Percentiles rank a stretch among this genome's conserved stretches.
These are phyloP conservation scores for Anodontia alba DNA, from an alignment of 2,888 invertebrate genomes.

Conservation along the genomic window DNA sequence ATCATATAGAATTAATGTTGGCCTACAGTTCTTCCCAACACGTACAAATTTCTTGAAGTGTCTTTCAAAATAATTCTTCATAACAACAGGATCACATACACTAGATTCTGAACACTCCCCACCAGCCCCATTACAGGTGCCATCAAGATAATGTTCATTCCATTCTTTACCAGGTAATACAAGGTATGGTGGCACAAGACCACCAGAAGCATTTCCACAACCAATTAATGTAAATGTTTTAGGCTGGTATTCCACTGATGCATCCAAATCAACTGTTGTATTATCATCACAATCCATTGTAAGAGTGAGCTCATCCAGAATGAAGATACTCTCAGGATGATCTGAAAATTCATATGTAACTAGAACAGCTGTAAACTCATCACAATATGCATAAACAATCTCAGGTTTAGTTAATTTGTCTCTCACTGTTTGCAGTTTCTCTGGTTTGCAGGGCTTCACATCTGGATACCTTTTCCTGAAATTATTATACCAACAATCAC, in stretches of 20 bases:
- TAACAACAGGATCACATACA: not conserved
- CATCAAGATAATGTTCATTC: not conserved
- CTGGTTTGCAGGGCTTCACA: too few relatives aligned
- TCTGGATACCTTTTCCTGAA: not conserved
- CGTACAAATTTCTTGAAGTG: not conserved
- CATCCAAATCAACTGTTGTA: not conserved
- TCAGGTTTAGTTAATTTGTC: not conserved
- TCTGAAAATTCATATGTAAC: not conserved
- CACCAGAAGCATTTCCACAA: slow-evolving; percentile 1
- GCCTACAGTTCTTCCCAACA: not conserved
- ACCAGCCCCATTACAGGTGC: not conserved
- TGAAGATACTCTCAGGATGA: not conserved
- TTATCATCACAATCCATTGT: not conserved
- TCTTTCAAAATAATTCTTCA: not conserved
- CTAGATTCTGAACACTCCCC: not conserved
- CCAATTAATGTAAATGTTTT: not conserved
- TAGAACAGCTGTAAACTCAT: not conserved
- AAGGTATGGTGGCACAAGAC: not conserved
- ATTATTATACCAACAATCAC: not conserved
- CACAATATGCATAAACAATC: not conserved
- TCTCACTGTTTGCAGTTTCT: not conserved
- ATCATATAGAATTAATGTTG: not conserved
- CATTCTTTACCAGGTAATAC: not conserved
- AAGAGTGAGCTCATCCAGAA: not conserved
- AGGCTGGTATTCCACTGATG: not conserved